Conservation (phyloP, 2,797 vertebrate species). For the Acipenser oxyrinchus region DNA sequence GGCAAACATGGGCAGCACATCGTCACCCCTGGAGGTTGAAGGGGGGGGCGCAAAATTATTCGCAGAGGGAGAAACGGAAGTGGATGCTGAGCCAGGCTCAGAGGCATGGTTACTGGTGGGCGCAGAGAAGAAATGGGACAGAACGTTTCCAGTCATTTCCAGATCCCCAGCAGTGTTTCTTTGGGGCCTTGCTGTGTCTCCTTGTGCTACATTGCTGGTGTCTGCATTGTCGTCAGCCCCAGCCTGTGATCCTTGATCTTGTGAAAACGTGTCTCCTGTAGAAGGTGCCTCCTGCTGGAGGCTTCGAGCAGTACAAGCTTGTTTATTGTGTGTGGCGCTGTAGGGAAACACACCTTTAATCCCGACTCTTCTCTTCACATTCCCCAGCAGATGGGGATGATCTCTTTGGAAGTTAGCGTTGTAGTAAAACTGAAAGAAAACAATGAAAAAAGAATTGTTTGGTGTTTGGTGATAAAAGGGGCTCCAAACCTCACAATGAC, state of each 20-base stretch:
- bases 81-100: constrained; percentile 21
- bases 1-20: constrained; percentile 16
- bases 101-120: constrained; percentile 10
- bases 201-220: neutral
- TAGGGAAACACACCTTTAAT: constrained; percentile 15
- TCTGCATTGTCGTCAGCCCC: too few relatives aligned
- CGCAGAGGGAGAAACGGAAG: constrained; percentile 18
- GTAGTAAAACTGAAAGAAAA: constrained; percentile 27
- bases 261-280: too few relatives aligned
- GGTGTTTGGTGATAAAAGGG: too few relatives aligned
- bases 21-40: constrained; percentile 21
- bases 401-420: constrained; percentile 30
- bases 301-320: neutral
- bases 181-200: constrained; percentile 5
- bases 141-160: constrained; percentile 17
- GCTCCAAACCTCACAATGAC: constrained; percentile 11
- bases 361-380: constrained; percentile 27
- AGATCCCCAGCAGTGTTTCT: neutral
- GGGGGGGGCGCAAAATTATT: constrained; percentile 20
- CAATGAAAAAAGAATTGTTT: too few relatives aligned
- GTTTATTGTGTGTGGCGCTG: neutral
- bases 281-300: neutral
- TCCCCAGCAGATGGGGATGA: constrained; percentile 26
- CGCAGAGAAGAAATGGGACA: constrained; percentile 16
- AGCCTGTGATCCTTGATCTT: too few relatives aligned